Conservation (phyloP, 2,888 invertebrate genomes). For the Cataglyphis altisquamis region DNA sequence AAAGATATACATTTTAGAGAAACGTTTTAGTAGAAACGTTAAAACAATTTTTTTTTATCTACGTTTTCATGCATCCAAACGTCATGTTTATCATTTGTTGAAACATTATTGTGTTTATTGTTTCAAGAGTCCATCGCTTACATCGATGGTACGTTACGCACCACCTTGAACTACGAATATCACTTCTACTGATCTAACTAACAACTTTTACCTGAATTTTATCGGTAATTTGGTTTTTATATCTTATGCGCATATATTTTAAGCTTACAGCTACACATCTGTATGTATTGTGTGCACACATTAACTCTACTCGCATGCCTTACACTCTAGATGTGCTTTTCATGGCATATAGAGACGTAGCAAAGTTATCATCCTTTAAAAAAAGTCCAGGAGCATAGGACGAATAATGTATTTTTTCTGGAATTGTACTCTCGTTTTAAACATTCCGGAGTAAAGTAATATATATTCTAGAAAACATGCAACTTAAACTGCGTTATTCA, state of each 20-base stretch:
- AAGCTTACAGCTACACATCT: slow-evolving; percentile 31
- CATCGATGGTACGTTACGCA: slow-evolving; percentile 84
- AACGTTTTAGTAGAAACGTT: not conserved
- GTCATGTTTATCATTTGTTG: slow-evolving; percentile 52
- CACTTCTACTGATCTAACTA: slow-evolving; percentile 81
- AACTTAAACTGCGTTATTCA: not conserved
- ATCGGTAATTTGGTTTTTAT: slow-evolving; percentile 76
- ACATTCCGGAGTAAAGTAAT: not conserved
- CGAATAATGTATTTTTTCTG: not conserved
- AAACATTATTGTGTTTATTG: slow-evolving; percentile 73
- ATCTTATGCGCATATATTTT: slow-evolving; percentile 50
- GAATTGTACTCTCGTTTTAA: not conserved
- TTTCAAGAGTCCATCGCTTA: slow-evolving; percentile 84
- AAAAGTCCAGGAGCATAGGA: not conserved
- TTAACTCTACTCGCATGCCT: slow-evolving; percentile 8
- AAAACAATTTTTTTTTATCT: not conserved
- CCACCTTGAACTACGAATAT: slow-evolving; percentile 83
- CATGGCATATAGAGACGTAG: not conserved
- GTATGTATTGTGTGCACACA: not conserved
- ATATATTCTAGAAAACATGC: not conserved
- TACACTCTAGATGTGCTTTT: slow-evolving; percentile 10
- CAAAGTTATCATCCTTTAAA: not conserved
- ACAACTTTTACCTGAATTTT: slow-evolving; percentile 79
- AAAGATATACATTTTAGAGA: not conserved
- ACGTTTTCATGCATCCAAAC: slow-evolving; percentile 44